These are phyloP conservation scores for Sceliomorpha sp. DNA, from an alignment of 2,888 invertebrate species.

Conservation along the genomic window DNA sequence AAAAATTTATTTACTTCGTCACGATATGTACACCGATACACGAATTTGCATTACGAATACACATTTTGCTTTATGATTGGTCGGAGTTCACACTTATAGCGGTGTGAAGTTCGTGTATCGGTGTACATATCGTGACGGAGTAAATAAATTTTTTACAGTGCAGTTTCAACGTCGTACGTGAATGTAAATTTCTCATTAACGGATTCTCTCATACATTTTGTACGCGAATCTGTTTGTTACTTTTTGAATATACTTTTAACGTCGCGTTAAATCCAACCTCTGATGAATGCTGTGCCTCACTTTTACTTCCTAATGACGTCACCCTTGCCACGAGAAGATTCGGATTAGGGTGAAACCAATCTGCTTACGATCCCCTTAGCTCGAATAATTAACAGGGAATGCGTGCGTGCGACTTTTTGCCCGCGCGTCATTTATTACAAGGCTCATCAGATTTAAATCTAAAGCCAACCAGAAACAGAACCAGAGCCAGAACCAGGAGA, in stretches of 20 bases:
- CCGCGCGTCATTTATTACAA: conserved; percentile 72
- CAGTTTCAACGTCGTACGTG: too few species aligned
- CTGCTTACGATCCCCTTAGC: conserved; percentile 79
- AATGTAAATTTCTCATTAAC: too few species aligned
- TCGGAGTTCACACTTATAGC: too few species aligned
- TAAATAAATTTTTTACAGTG: too few species aligned
- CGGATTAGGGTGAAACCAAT: conserved; percentile 77
- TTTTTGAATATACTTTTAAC: conserved; percentile 25
- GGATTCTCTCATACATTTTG: too few species aligned
- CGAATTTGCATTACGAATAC: too few species aligned
- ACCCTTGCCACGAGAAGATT: conserved; percentile 69
- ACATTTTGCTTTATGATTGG: too few species aligned
- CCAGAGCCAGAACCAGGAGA: conserved; percentile 16
- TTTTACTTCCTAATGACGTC: conserved; percentile 51
- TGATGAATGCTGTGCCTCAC: conserved; percentile 43
- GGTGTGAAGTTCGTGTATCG: too few species aligned
- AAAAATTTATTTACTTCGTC: too few species aligned
- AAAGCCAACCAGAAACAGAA: conserved; percentile 57
- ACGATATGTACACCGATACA: too few species aligned
- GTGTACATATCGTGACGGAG: too few species aligned
- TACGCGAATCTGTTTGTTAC: too few species aligned
- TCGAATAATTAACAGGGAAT: conserved; percentile 78
- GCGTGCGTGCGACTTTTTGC: conserved; percentile 70
- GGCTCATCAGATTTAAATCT: conserved; percentile 76
- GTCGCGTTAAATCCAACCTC: conserved; percentile 36